Evolutionary conservation across 2,113 vertebrate genomes (phyloP).

Genomic region (Todiramphus chloris): DNA sequence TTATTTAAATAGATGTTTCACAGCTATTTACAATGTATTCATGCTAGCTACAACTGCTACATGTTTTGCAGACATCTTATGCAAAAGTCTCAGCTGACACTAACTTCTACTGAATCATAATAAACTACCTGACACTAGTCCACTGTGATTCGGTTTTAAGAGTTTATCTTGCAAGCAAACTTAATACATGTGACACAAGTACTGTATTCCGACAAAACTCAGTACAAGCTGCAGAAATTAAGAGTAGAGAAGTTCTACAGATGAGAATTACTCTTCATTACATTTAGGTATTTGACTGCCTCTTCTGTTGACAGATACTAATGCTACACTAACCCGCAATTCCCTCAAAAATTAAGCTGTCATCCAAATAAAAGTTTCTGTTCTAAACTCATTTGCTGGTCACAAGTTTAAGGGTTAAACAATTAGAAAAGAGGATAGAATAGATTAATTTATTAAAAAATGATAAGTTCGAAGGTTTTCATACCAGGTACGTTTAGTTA

Average conservation of each 20-base stretch:
- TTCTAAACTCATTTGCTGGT: background rate
- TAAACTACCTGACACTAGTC: too few relatives aligned
- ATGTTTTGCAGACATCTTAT: too few relatives aligned
- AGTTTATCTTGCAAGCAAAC: background rate
- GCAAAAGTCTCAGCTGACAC: too few relatives aligned
- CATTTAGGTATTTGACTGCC: background rate
- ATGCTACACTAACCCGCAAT: background rate
- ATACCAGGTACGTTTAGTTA: background rate
- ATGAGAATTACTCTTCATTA: background rate
- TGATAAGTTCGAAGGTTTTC: background rate
- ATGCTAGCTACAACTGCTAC: background rate
- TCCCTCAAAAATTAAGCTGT: background rate
- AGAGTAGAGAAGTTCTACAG: background rate
- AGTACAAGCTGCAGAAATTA: background rate
- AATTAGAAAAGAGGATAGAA: background rate
- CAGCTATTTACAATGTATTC: background rate
- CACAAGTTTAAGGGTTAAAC: background rate
- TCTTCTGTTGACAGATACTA: background rate
- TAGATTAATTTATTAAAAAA: background rate
- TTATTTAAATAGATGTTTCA: background rate
- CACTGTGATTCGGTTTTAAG: background rate
- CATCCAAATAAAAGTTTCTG: background rate
- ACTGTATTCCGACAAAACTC: background rate
- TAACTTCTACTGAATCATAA: too few relatives aligned
- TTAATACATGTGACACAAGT: background rate